These are phyloP conservation scores for Platichthys stellatus DNA, from an alignment of 2,113 vertebrate species.

Conservation along the genomic window DNA sequence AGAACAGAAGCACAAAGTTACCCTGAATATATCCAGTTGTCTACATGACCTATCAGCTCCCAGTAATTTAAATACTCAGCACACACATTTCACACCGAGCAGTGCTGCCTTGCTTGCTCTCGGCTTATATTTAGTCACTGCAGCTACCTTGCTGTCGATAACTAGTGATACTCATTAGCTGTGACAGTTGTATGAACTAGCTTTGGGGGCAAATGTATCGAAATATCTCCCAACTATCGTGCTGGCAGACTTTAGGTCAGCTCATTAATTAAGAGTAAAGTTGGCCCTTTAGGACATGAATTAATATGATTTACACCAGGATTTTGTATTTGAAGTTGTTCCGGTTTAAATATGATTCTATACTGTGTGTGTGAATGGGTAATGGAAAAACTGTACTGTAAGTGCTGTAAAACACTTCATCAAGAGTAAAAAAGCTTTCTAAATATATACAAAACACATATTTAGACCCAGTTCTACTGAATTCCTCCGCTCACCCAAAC, in stretches of 20 bases:
- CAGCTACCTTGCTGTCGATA: background rate
- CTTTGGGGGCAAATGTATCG: background rate
- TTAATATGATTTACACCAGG: background rate
- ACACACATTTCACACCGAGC: too few relatives aligned
- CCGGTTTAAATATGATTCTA: background rate
- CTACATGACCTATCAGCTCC: too few relatives aligned
- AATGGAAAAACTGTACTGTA: too few relatives aligned
- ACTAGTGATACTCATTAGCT: background rate
- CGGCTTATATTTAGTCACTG: background rate
- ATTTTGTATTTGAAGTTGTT: background rate
- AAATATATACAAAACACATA: background rate
- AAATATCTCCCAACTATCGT: background rate
- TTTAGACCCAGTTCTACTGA: background rate
- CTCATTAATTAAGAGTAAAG: background rate
- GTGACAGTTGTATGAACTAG: background rate
- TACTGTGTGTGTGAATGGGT: too few relatives aligned
- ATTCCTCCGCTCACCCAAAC: constrained; percentile 13
- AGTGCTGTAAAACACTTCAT: too few relatives aligned
- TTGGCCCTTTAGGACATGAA: background rate
- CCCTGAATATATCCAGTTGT: too few relatives aligned
- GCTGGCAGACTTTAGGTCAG: background rate
- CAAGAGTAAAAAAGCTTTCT: background rate
- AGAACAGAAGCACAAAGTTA: too few relatives aligned
- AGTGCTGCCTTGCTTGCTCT: background rate
- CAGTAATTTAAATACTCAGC: background rate